These are phyloP conservation scores for Caenorhabditis virilis DNA, from an alignment of 2,888 invertebrate genomes.

Conservation along the genomic window DNA sequence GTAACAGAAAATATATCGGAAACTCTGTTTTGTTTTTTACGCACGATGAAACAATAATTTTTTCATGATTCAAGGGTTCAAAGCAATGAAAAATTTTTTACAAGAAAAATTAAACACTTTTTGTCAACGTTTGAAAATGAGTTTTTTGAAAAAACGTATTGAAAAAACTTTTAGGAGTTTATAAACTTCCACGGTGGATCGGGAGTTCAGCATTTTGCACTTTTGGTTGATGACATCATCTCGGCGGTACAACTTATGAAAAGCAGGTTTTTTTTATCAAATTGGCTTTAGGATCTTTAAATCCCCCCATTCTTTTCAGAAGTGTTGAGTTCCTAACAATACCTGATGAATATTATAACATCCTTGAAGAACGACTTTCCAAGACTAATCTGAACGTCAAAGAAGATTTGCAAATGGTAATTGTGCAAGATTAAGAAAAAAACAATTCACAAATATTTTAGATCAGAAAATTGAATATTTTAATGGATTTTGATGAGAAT, in stretches of 20 bases:
- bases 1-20: too few relatives aligned
- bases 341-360: conserved; percentile 86
- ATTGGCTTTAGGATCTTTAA: not conserved
- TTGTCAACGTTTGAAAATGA: too few relatives aligned
- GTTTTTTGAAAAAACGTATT: too few relatives aligned
- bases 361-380: conserved; percentile 79
- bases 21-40: too few relatives aligned
- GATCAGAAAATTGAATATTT: conserved; percentile 54
- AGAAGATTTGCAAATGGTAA: conserved; percentile 80
- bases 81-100: too few relatives aligned
- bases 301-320: conserved; percentile 17
- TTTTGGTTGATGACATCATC: conserved; percentile 89
- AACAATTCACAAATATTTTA: conserved; percentile 9
- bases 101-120: too few relatives aligned
- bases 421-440: not conserved
- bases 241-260: conserved; percentile 79
- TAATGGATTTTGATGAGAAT: conserved; percentile 65
- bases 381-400: conserved; percentile 80
- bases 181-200: conserved; percentile 92
- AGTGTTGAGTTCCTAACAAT: conserved; percentile 88
- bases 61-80: too few relatives aligned
- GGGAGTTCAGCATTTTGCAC: conserved; percentile 95
- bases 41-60: too few relatives aligned
- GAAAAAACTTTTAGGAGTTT: conserved; percentile 81
- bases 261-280: conserved; percentile 68